Evolutionary conservation across 2,888 invertebrate genomes (phyloP), one percentile per base, ranked within the genome.

Genomic region (Protophormia terraenovae): DNA sequence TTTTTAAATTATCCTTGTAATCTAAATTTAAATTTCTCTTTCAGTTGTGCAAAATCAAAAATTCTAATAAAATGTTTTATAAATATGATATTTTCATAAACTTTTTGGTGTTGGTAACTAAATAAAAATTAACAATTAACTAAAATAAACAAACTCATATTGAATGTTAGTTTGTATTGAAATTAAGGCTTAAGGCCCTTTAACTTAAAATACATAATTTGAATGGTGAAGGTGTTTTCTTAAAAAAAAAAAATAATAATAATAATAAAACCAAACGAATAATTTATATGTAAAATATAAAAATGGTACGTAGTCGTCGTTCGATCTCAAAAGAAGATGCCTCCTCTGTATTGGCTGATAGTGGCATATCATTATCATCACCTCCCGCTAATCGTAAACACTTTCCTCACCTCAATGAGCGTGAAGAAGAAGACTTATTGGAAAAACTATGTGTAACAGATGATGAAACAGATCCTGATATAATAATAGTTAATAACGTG

Each of bases 331-430:
- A 92, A 84, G 92, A 92, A 83, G 91, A 92, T 88, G 89, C 88
- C 16, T 88, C 88, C n/a, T 90, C 90, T 1, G 80, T 91, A 27
- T 87, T 90, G 32, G 89, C 90, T 22, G 92, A 92, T 82, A 92
- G 92, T 80, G 92, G 92, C 5, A 89, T 92, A 47, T 92, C 92
- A 35, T 85, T 92, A 5, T 91, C 91, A n/a, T 91, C 91, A 72
- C 91, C 91, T 32, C 89, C 90, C 6, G 88, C 89, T n/a, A 89
- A 88, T 27, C 41, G 41, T 5, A 75, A 76, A 53, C 60, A 47
- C 35, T 81, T 82, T 53, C 22, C 71, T 7, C 62, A 24, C 2
- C 62, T 84, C 1, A 78, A 64, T n/a, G 80, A 69, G 14, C 83
- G 86, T 14, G 87, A 86, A 73, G 90, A 86, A 60, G 87, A 87